A percentile compares a stretch with the other conserved stretches of the same genome.
phyloP scores from a whole-genome alignment of 2,888 invertebrate species.

The Lycaena phlaeas region DNA sequence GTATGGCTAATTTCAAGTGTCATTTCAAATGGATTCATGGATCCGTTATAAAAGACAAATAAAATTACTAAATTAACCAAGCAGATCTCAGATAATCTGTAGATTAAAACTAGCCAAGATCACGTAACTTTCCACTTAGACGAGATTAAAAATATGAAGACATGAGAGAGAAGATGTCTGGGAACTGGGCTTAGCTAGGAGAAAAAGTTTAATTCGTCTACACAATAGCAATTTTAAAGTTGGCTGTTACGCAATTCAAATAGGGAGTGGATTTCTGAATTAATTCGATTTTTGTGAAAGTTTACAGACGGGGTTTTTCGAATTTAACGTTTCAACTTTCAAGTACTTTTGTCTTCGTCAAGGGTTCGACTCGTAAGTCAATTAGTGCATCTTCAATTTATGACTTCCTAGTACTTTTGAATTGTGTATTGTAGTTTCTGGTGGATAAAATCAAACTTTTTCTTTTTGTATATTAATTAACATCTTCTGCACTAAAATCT shows the following conservation, averaged over 20 bases:
- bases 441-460: no score
- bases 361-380: slow-evolving; percentile 16
- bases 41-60: no score
- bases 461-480: no score
- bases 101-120: not conserved
- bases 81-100: no score
- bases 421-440: no score
- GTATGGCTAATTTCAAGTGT: no score
- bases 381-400: slow-evolving; percentile 14
- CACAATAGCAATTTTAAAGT: slow-evolving; percentile 57
- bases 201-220: slow-evolving; percentile 46
- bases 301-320: slow-evolving; percentile 43
- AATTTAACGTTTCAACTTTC: slow-evolving; percentile 34
- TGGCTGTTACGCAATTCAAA: slow-evolving; percentile 45
- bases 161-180: slow-evolving; percentile 28
- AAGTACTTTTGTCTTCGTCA: slow-evolving; percentile 31
- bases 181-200: slow-evolving; percentile 31
- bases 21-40: no score
- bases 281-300: slow-evolving; percentile 54
- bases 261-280: slow-evolving; percentile 52
- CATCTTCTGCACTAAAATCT: no score
- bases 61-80: no score
- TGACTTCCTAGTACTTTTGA: not conserved
- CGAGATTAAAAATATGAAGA: slow-evolving; percentile 24
- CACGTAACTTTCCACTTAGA: slow-evolving; percentile 16